Evolutionary conservation across 1,140 invertebrate genomes (phyloP), one percentile per base, ranked within the genome.

Genomic region (Alviniconcha marisindica): DNA sequence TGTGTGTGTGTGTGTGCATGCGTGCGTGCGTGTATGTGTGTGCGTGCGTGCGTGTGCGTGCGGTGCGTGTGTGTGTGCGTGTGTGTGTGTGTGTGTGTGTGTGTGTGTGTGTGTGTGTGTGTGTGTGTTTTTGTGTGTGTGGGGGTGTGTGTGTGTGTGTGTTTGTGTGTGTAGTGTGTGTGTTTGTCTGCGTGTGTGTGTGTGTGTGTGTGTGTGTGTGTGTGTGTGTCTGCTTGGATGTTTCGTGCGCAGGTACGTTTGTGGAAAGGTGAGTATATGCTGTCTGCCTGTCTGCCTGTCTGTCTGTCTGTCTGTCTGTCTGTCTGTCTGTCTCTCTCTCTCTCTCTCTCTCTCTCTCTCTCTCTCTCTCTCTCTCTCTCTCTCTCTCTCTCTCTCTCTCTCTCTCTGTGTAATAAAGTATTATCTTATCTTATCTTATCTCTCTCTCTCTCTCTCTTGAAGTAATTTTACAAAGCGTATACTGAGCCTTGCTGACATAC

Each of bases 1-100:
- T 51, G 28, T n/a, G 28, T 21, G 60, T n/a, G 28, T 66, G 28
- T n/a, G 60, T 31, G 28, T 28, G 21, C 7, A 7, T 28, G 60
- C 28, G 60, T 28, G 60, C n/a, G 60, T 28, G 60, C n/a, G 60
- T 28, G 28, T 66, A n/a, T n/a, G 28, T 66, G 18, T 21, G 60
- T 66, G 60, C 28, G 60, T 28, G 60, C 60, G 60, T 66, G 60
- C 60, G 60, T 28, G 60, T n/a, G 60, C 28, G 60, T n/a, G n/a
- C n/a, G n/a, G 60, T 31, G 28, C n/a, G n/a, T 69, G 28, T 69
- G 63, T 69, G 28, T 69, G 63, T 31, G 14, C 10, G 36, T 71
- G 28, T 40, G 36, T 71, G 3, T 33, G 66, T 71, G 28, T n/a
- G 66, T 38, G 28, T n/a, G 66, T 71, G 28, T n/a, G 56, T 28